Conservation (phyloP, 1,140 invertebrate species). For the Nasonia vitripennis region DNA sequence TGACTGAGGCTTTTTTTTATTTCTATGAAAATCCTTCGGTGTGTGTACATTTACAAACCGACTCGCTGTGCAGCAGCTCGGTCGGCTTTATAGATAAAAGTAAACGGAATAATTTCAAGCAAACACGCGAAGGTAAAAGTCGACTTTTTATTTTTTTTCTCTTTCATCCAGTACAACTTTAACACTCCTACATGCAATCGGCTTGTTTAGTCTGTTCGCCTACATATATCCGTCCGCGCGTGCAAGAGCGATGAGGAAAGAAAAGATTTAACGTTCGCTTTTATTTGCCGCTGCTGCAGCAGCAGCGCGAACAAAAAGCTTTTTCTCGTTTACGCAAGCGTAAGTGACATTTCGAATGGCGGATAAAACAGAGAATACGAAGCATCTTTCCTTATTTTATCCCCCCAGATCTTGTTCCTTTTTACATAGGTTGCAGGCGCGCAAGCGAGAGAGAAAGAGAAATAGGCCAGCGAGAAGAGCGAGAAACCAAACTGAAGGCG, state of each 20-base stretch:
- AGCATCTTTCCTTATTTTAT: conserved; percentile 31
- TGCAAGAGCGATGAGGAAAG: neutral
- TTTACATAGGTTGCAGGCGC: neutral
- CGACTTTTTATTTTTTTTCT: neutral
- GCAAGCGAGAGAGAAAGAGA: neutral
- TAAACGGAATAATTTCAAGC: neutral
- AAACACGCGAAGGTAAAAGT: neutral
- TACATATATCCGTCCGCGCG: too few relatives aligned
- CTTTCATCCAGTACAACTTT: neutral
- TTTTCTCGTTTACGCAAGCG: conserved; percentile 26
- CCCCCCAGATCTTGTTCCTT: conserved; percentile 26
- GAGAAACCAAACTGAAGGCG: neutral
- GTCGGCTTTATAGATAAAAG: too few relatives aligned
- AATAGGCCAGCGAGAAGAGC: neutral
- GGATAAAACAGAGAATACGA: conserved; percentile 49
- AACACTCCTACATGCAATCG: neutral
- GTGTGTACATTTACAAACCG: too few relatives aligned
- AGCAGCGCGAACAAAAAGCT: conserved; percentile 15
- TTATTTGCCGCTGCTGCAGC: neutral
- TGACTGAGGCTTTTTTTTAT: too few relatives aligned
- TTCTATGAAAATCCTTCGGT: too few relatives aligned
- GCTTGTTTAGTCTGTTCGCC: conserved; percentile 3
- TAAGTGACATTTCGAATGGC: conserved; percentile 42
- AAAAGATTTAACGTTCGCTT: conserved; percentile 14
- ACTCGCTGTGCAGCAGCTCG: too few relatives aligned